Percentiles rank a stretch among this genome's conserved stretches.
These are phyloP conservation scores for Incurvaria masculella DNA, from an alignment of 2,888 invertebrate genomes.

Conservation along the genomic window DNA sequence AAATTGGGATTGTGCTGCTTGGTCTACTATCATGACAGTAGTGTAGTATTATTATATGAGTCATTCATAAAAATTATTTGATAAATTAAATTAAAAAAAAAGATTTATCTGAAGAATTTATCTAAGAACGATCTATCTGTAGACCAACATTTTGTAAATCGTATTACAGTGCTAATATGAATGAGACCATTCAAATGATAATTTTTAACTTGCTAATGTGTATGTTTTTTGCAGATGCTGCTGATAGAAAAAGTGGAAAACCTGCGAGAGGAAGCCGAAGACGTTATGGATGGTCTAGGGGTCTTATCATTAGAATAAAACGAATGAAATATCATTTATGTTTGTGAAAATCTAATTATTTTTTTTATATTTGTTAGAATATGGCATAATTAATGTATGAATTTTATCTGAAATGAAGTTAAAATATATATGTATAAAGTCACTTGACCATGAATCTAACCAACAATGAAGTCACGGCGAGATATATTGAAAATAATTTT, in stretches of 20 bases:
- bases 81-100: too few species aligned
- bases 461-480: neutral
- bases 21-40: too few species aligned
- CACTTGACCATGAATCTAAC: neutral
- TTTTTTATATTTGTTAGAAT: neutral
- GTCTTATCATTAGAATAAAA: slow-evolving; percentile 15
- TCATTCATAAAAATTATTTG: too few species aligned
- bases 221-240: slow-evolving; percentile 70
- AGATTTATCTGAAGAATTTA: too few species aligned
- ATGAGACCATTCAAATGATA: too few species aligned
- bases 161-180: too few species aligned
- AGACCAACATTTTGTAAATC: too few species aligned
- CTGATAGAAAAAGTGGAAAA: slow-evolving; percentile 84
- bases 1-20: too few species aligned
- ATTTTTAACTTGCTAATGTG: too few species aligned
- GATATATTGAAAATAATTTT: too few species aligned
- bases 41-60: too few species aligned
- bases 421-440: neutral
- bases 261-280: slow-evolving; percentile 80
- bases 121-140: too few species aligned
- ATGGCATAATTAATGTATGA: slow-evolving; percentile 8
- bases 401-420: slow-evolving; percentile 12
- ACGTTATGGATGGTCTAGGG: slow-evolving; percentile 61
- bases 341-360: neutral
- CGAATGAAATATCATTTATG: slow-evolving; percentile 14